Evolutionary conservation across 2,888 invertebrate species (phyloP), one percentile per base, ranked within the genome.

Genomic region (Aleiodes alternator): DNA sequence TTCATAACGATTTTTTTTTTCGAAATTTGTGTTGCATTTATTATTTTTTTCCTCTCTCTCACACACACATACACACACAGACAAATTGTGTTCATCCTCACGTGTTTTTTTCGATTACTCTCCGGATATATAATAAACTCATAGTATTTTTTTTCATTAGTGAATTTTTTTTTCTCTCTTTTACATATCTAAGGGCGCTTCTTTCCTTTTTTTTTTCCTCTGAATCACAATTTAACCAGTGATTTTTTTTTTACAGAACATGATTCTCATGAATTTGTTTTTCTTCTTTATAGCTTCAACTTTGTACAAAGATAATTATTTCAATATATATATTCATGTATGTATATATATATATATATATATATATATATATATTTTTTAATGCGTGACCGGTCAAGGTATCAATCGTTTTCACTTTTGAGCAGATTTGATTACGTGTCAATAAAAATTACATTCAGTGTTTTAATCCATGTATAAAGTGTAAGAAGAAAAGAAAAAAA

Each of bases 151-250:
- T 82, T 4, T 34, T 34, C 34, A 34, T 34, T 82, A 85, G 84
- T 84, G 82, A 80, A 59, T 73, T 73, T 83, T 79, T 7, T 7
- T 43, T 43, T 43, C 3, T 9, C 4, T 43, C 9, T 43, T 78
- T 83, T 79, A 76, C 14, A 84, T 80, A 76, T 16, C 81, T 82
- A 84, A 70, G 73, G 23, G 16, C 48, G 23, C 23, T 23, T 23
- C 23, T 23, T 23, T 23, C 23, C 23, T 23, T 64, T 64, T 48
- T 43, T 29, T 69, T 76, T 79, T 82, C 48, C 83, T 83, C 82
- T 83, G 84, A 84, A 84, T 84, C 83, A 85, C 84, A 78, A 80
- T 80, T 81, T 78, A 83, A 84, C 78, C 79, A 72, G 83, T 84
- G 83, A 84, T 83, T 84, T 80, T 83, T 84, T 80, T 23, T 23